Percentiles rank a stretch among this genome's conserved stretches.
Evolutionary conservation across 2,113 vertebrate genomes (phyloP).

Genomic region (Columba livia): DNA sequence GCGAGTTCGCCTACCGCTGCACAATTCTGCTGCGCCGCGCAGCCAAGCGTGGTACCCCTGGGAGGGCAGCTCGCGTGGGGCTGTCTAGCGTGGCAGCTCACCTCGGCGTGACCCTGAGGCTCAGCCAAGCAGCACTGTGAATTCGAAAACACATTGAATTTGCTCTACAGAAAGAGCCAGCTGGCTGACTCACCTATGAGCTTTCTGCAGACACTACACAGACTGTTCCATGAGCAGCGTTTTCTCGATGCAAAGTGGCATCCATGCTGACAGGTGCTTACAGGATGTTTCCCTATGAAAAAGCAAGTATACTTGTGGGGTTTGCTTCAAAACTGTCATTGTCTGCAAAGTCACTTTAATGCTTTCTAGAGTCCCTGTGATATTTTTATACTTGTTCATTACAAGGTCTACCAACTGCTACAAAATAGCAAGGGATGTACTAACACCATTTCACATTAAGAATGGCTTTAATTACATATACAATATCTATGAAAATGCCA

Average conservation of each 20-base stretch:
- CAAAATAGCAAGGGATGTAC: neutral
- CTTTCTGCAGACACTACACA: accelerated
- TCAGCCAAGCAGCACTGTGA: neutral
- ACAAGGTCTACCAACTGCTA: neutral
- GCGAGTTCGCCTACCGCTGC: neutral
- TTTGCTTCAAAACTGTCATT: neutral
- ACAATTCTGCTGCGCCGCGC: neutral
- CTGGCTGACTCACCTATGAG: neutral
- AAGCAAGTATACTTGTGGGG: neutral
- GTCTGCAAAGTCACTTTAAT: neutral
- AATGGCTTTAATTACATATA: neutral
- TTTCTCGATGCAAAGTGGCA: neutral
- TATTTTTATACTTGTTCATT: neutral
- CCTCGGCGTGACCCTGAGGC: neutral
- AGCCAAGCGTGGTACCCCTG: neutral
- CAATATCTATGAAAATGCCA: constrained; percentile 26
- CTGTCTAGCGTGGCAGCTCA: neutral
- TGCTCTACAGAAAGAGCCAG: neutral
- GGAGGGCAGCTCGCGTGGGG: neutral
- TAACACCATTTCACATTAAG: neutral
- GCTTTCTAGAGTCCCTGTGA: neutral
- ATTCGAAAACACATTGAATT: accelerated
- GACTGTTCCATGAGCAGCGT: accelerated
- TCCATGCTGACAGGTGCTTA: neutral
- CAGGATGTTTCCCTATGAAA: neutral